Evolutionary conservation across 2,797 vertebrate species (phyloP).

Genomic region (Catamblyrhynchus diadema): DNA sequence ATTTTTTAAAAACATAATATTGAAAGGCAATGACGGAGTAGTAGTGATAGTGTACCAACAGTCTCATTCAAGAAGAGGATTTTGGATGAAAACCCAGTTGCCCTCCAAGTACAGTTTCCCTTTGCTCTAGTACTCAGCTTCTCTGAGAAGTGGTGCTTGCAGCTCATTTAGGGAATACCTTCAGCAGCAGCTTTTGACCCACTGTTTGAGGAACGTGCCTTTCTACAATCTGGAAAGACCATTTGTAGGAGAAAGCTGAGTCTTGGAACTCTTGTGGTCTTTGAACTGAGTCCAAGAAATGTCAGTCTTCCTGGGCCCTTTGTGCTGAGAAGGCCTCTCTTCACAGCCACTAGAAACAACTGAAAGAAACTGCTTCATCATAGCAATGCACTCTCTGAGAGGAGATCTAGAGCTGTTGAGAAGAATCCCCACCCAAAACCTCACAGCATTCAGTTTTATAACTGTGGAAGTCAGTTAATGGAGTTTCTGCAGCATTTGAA

Average conservation of each 20-base stretch:
- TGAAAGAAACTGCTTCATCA: not conserved
- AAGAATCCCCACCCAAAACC: not conserved
- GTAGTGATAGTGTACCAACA: not conserved
- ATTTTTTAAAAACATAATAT: not conserved
- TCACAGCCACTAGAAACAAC: not conserved
- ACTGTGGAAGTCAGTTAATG: not conserved
- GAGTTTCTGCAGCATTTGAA: not conserved
- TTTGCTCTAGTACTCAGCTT: not conserved
- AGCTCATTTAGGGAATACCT: not conserved
- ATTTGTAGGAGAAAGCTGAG: not conserved
- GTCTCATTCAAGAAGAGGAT: not conserved
- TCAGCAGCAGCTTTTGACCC: not conserved
- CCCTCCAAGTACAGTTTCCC: not conserved
- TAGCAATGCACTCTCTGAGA: not conserved
- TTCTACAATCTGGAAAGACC: not conserved
- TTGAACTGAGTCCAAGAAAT: not conserved
- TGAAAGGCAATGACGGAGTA: not conserved
- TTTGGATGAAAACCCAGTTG: not conserved
- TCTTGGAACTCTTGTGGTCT: not conserved
- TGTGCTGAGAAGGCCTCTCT: not conserved
- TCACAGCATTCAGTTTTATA: not conserved
- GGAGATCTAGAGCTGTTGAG: not conserved
- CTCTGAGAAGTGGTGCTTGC: not conserved
- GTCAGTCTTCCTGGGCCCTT: not conserved
- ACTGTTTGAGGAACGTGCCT: not conserved